phyloP scores from a whole-genome alignment of 2,113 vertebrate species.

The Gnathonemus echidnorhynchus region DNA sequence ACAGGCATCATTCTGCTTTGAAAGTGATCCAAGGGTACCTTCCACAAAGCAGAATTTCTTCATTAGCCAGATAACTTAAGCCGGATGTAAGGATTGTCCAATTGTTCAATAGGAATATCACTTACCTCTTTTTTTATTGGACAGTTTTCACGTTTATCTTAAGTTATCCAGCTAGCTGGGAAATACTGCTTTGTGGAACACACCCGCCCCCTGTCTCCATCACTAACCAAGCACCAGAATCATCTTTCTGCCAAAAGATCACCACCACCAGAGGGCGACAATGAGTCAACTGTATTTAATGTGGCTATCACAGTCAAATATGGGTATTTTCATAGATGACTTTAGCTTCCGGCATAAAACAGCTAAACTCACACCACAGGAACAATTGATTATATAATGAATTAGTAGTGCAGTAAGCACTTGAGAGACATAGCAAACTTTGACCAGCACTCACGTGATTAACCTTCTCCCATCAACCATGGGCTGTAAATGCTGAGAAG shows the following conservation, averaged over 20 bases:
- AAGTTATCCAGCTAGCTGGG: neutral
- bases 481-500: neutral
- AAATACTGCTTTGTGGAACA: neutral
- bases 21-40: neutral
- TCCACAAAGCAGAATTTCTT: neutral
- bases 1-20: neutral
- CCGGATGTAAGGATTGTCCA: neutral
- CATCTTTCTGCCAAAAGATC: neutral
- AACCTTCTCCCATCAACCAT: neutral
- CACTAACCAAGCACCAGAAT: neutral
- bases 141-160: neutral
- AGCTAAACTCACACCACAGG: neutral
- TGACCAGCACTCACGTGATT: neutral
- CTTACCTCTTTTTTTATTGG: neutral
- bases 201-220: neutral
- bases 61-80: neutral
- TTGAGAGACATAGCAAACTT: neutral
- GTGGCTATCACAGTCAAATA: neutral
- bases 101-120: neutral
- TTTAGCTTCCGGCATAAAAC: neutral
- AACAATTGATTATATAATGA: neutral
- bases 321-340: neutral
- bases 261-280: neutral
- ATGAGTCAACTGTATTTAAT: neutral
- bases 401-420: neutral